phyloP scores from a whole-genome alignment of 2,888 invertebrate genomes.

The Nephrotoma guestfalica region DNA sequence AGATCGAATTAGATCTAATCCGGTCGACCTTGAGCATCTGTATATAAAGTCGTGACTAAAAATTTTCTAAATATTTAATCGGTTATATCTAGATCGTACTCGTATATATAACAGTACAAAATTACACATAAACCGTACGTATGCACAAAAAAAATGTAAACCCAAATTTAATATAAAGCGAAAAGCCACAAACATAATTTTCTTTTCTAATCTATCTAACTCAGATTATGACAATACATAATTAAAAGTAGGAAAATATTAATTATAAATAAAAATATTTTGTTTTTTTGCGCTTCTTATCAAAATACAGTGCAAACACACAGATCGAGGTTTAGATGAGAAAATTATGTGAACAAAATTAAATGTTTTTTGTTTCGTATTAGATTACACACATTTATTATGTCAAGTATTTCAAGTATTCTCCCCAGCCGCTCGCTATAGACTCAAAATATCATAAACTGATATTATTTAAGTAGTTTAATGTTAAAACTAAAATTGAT shows the following conservation, averaged over 20 bases:
- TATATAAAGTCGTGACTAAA: too few relatives aligned
- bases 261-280: background rate
- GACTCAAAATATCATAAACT: background rate
- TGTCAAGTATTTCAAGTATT: background rate
- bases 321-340: background rate
- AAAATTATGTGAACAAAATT: background rate
- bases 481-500: background rate
- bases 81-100: too few relatives aligned
- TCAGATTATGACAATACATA: background rate
- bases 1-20: too few relatives aligned
- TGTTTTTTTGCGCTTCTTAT: background rate
- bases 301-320: background rate
- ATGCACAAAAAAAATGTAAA: too few relatives aligned
- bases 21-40: too few relatives aligned
- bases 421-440: background rate
- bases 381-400: background rate
- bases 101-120: too few relatives aligned
- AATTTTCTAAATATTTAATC: too few relatives aligned
- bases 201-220: background rate
- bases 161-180: too few relatives aligned
- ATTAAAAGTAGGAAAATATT: background rate
- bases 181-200: too few relatives aligned
- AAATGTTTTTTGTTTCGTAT: background rate
- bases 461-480: background rate
- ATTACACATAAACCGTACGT: too few relatives aligned